phyloP scores from a whole-genome alignment of 92 coral and sea anemone species.

The Parazoanthus atlanticus region DNA sequence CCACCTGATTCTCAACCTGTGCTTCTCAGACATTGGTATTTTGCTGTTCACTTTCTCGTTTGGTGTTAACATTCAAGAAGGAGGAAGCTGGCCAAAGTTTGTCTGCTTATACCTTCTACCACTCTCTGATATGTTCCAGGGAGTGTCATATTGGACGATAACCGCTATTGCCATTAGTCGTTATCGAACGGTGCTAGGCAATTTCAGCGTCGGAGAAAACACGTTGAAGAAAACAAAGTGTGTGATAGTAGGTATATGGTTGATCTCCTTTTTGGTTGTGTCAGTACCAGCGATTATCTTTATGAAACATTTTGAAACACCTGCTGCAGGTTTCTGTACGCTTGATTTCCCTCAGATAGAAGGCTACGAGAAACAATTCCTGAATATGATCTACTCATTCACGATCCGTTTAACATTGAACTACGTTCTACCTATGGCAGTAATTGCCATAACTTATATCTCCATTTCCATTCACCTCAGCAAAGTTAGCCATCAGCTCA shows the following conservation, averaged over 20 bases:
- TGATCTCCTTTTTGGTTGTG: not conserved
- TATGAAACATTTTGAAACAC: not conserved
- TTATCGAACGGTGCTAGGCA: not conserved
- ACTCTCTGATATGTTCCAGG: not conserved
- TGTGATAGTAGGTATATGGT: not conserved
- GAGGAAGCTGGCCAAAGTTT: not conserved
- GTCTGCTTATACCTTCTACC: not conserved
- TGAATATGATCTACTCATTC: not conserved
- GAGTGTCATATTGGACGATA: not conserved
- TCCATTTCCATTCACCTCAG: not conserved
- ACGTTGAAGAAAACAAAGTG: not conserved
- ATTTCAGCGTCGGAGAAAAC: not conserved
- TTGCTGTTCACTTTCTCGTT: not conserved
- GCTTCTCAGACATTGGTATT: not conserved
- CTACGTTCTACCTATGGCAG: not conserved
- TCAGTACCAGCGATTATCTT: not conserved
- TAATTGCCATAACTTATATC: not conserved
- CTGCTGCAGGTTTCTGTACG: not conserved
- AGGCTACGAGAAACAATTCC: not conserved
- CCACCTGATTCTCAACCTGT: not conserved
- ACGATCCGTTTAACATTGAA: not conserved
- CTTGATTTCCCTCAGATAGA: not conserved
- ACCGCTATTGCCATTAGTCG: not conserved
- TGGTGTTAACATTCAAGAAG: not conserved
- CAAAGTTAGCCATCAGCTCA: not conserved